A percentile compares a stretch with the other conserved stretches of the same genome.
phyloP scores from a whole-genome alignment of 2,797 vertebrate genomes.

The Diplodus sargus region DNA sequence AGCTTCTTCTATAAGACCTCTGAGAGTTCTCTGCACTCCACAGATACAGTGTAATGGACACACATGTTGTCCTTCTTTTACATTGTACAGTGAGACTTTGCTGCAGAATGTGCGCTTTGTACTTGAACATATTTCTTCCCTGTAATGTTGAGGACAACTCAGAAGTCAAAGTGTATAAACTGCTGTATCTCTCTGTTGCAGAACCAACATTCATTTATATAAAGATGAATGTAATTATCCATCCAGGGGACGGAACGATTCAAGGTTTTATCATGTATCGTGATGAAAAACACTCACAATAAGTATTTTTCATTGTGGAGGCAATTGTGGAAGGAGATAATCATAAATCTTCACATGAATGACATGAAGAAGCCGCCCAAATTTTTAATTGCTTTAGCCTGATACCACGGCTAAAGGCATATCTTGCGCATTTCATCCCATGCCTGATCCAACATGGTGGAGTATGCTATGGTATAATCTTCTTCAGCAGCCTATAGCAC shows the following conservation, averaged over 20 bases:
- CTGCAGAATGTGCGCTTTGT: background rate
- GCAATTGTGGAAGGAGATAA: no score
- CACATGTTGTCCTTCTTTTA: background rate
- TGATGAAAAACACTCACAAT: no score
- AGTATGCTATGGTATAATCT: background rate
- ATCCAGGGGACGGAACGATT: no score
- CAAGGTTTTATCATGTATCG: no score
- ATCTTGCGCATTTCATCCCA: no score
- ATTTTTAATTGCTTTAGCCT: no score
- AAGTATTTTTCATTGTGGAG: no score
- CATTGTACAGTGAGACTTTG: background rate
- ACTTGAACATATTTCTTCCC: background rate
- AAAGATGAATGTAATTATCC: background rate
- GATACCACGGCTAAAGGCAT: no score
- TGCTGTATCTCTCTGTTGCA: background rate
- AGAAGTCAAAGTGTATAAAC: background rate
- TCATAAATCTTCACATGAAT: no score
- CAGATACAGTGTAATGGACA: background rate
- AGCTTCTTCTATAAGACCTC: constrained; percentile 34
- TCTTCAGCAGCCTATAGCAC: background rate
- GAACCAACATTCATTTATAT: background rate
- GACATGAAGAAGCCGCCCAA: no score
- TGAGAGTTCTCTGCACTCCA: constrained; percentile 29
- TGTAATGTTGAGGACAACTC: background rate
- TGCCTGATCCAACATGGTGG: no score